Conservation (phyloP, 2,113 vertebrate genomes). For the Peromyscus californicus region DNA sequence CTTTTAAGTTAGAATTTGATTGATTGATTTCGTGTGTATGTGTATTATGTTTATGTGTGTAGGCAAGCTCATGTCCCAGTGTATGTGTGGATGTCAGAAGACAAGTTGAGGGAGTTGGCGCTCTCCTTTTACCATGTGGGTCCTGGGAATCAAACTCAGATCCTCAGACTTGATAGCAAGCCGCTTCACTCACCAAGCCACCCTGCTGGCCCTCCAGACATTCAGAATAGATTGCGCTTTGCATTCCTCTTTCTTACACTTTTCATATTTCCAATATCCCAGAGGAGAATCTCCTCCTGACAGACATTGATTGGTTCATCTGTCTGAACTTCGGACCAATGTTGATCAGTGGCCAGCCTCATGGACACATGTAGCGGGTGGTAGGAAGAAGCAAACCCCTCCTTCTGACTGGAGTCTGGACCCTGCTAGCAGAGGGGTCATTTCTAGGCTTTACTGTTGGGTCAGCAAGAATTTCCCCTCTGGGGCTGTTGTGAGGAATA, state of each 20-base stretch:
- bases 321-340: not conserved
- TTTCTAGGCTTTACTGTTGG: not conserved
- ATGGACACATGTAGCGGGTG: accelerated
- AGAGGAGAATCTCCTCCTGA: not conserved
- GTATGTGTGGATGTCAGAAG: no score
- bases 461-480: not conserved
- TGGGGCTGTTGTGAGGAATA: not conserved
- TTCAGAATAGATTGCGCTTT: not conserved
- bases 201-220: not conserved
- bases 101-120: not conserved
- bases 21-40: not conserved
- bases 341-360: not conserved
- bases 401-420: not conserved
- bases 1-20: not conserved
- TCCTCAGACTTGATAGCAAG: not conserved
- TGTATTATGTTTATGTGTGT: not conserved
- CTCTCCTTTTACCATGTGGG: not conserved
- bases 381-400: not conserved
- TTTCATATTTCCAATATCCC: not conserved
- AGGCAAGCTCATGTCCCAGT: not conserved
- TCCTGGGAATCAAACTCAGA: not conserved
- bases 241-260: not conserved
- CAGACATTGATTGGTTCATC: not conserved
- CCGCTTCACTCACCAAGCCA: not conserved
- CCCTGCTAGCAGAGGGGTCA: not conserved